Base-by-base conservation (phyloP, 2,113 vertebrate genomes). In the Clupea harengus region DNA sequence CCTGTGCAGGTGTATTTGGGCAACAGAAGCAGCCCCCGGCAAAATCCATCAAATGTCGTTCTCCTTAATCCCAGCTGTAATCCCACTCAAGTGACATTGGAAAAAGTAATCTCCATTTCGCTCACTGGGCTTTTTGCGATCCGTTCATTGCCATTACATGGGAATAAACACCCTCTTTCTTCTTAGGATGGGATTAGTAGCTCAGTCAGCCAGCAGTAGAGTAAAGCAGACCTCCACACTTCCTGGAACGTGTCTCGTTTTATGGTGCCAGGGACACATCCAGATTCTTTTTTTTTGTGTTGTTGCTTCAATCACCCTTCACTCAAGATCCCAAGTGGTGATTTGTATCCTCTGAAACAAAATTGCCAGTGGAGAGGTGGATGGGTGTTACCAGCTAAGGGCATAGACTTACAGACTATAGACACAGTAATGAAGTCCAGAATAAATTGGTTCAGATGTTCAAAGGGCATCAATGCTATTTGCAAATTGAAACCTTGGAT, bases 21-120 rank as follows among this genome's bases (percentile, higher is more conserved):
- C 82, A 78, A 45, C 45, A 84, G 78, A 32, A 64, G 75, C 82
- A 67, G 86, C 20, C 82, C 57, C 47, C 52, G 45, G 81, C 45
- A 57, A 81, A 82, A 84, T 45, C 9, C 9, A 57, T 47, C 22
- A 86, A 86, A 83, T 32, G 46, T 45, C 82, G 60, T n/a, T 47
- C 57, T 89, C 67, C 78, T 46, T 72, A 85, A 87, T 85, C 87
- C 82, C 3, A 46, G 20, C 45, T 57, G 25, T 88, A 89, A 88
- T 89, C 85, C 84, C 81, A 39, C 67, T 25, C 81, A 84, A 89
- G 88, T 89, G 85, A 86, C 82, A 82, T 82, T 89, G 57, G 45
- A 82, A 86, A 78, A 32, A 72, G 49, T 86, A 86, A 89, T 89
- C 85, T 86, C 88, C 39, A 46, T 85, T 83, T 87, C n/a, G 85